These are phyloP conservation scores for Danio tinwini DNA, from an alignment of 2,797 vertebrate species.

Conservation along the genomic window DNA sequence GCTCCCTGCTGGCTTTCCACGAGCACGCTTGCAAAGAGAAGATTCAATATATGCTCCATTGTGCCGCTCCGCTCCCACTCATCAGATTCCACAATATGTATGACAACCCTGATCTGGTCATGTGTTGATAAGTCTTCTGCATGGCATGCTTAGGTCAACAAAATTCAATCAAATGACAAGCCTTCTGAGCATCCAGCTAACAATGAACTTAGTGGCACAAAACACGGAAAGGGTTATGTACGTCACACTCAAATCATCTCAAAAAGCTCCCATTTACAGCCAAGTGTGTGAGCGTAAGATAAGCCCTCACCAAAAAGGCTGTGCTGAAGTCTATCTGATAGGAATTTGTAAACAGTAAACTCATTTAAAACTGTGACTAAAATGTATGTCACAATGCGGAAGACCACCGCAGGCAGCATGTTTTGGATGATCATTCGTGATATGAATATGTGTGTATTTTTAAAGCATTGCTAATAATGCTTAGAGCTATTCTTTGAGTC, in stretches of 20 bases:
- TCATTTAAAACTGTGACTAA: slow-evolving; percentile 12
- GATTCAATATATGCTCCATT: slow-evolving; percentile 81
- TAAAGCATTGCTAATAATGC: slow-evolving; percentile 20
- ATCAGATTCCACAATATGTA: slow-evolving; percentile 80
- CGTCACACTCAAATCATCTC: neutral
- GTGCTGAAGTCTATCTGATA: slow-evolving; percentile 21
- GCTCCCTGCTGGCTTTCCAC: slow-evolving; percentile 71
- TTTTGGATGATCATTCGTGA: slow-evolving; percentile 3
- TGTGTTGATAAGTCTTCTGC: slow-evolving; percentile 78
- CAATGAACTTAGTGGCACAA: slow-evolving; percentile 47
- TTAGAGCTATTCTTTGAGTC: slow-evolving; percentile 12
- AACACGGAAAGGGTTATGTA: slow-evolving; percentile 7
- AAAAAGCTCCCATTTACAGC: slow-evolving; percentile 8
- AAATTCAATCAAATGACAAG: slow-evolving; percentile 78
- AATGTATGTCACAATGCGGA: neutral
- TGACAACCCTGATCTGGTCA: slow-evolving; percentile 81
- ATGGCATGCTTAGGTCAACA: slow-evolving; percentile 75
- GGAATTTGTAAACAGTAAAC: slow-evolving; percentile 28
- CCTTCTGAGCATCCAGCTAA: slow-evolving; percentile 49
- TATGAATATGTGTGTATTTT: neutral
- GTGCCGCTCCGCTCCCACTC: slow-evolving; percentile 71
- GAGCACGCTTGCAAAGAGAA: slow-evolving; percentile 71
- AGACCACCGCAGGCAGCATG: neutral
- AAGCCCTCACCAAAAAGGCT: slow-evolving; percentile 11
- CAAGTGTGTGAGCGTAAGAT: slow-evolving; percentile 19